Base-by-base conservation (phyloP, 2,113 vertebrate species). In the Entomyzon cyanotis region DNA sequence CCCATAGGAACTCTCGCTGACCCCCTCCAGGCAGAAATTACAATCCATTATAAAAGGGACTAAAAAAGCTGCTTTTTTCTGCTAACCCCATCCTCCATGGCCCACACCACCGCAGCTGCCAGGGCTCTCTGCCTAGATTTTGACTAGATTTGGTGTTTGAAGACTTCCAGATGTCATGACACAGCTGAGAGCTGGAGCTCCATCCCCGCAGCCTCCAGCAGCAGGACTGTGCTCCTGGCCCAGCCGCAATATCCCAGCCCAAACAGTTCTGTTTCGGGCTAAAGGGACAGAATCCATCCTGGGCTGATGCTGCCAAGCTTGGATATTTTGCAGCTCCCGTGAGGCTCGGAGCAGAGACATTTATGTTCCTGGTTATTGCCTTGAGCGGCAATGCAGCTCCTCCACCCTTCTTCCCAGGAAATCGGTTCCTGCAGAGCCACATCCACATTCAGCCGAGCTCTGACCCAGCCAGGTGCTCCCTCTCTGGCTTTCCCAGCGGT, bases 151-250 rank as follows among this genome's bases (percentile, higher is more conserved):
- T 80, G 59, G 64, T 64, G 5, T 87, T 64, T 88, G 91, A 95
- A 69, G 71, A 14, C 37, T 94, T 90, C 67, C 93, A 95, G 89
- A 95, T 73, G 84, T 91, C 80, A 60, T 44, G 76, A 44, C 1
- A 5, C 53, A 81, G 81, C 68, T 47, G 41, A 53, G 81, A 74
- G 76, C 76, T 47, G 67, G 44, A 80, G 63, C 41, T 55, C 27
- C 22, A 22, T 50, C 58, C 58, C 84, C 59, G 65, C 55, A 79
- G 58, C 25, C 39, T 42, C 46, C 9, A 10, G 62, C 23, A 35
- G 17, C 46, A 80, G 70, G 41, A 56, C 49, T 2, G 0, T 2
- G 31, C 58, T 92, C 44, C 68, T 31, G 41, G 53, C 53, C 46
- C 89, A 47, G 83, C 58, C 49, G 46, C 0, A 8, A 9, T 22